phyloP scores from a whole-genome alignment of 2,113 vertebrate genomes.

The Peucedramus taeniatus region DNA sequence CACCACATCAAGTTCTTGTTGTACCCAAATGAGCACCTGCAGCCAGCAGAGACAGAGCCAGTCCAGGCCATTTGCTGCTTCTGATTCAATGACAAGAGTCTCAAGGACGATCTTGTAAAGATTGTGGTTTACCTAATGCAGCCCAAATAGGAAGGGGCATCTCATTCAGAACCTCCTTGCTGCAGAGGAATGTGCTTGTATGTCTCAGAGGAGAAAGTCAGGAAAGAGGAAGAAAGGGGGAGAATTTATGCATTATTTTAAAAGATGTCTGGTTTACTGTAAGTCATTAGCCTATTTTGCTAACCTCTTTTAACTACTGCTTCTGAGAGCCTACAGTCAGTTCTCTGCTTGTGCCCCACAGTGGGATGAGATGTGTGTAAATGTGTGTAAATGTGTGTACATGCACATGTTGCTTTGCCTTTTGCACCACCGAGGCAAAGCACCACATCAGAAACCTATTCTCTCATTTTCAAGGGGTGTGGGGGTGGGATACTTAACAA shows the following conservation, averaged over 20 bases:
- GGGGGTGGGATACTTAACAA: not conserved
- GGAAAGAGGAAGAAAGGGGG: not conserved
- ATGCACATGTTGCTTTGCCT: rapidly evolving
- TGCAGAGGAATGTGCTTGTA: not conserved
- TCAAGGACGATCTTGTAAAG: not conserved
- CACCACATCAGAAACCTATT: not conserved
- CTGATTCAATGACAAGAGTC: not conserved
- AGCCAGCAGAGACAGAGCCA: not conserved
- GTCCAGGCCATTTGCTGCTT: not conserved
- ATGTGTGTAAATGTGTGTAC: rapidly evolving
- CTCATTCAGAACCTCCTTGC: not conserved
- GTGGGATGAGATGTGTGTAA: rapidly evolving
- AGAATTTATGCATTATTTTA: not conserved
- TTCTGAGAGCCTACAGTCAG: not conserved
- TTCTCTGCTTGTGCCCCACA: no score
- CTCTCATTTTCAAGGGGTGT: not conserved
- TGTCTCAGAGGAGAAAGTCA: not conserved
- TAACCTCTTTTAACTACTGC: not conserved
- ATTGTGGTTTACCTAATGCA: not conserved
- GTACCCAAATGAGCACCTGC: not conserved
- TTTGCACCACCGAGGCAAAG: not conserved
- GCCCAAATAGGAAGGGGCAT: not conserved
- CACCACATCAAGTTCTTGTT: rapidly evolving
- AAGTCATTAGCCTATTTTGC: not conserved
- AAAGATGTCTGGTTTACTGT: not conserved